These are phyloP conservation scores for Aphelenchoides besseyi DNA, from an alignment of 1,140 invertebrate genomes.

Conservation along the genomic window DNA sequence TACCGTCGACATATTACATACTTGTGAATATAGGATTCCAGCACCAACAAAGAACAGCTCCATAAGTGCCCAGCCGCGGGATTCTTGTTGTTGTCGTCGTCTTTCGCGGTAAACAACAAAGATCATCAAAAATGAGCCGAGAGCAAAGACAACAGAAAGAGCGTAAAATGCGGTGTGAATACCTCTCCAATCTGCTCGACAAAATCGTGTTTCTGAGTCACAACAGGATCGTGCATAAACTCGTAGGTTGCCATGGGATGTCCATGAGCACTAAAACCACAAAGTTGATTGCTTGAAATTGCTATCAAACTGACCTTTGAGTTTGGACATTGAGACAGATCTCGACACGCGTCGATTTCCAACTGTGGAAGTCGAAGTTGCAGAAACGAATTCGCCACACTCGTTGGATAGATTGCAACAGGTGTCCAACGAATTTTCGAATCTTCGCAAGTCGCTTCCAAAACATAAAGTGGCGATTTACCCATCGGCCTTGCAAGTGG, in stretches of 20 bases:
- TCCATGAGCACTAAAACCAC: conserved; percentile 49
- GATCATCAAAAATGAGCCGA: conserved; percentile 48
- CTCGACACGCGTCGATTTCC: conserved; percentile 31
- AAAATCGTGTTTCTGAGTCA: conserved; percentile 11
- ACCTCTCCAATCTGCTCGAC: conserved; percentile 20
- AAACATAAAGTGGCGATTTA: not conserved
- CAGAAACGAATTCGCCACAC: conserved; percentile 45
- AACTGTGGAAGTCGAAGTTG: conserved; percentile 41
- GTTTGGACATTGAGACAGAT: conserved; percentile 32
- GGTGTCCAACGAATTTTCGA: conserved; percentile 33
- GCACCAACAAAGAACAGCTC: conserved; percentile 81
- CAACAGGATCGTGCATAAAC: conserved; percentile 39
- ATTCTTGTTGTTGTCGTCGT: conserved; percentile 67
- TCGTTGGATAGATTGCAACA: conserved; percentile 41
- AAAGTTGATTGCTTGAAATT: conserved; percentile 2
- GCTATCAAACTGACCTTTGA: conserved; percentile 35
- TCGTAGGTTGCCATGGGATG: conserved; percentile 36
- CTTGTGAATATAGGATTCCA: conserved; percentile 77
- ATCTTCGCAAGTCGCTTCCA: not conserved
- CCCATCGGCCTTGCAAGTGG: conserved; percentile 25
- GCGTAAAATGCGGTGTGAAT: conserved; percentile 35
- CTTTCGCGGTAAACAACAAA: conserved; percentile 46
- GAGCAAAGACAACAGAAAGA: conserved; percentile 43
- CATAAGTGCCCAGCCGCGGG: conserved; percentile 81
- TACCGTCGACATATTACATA: conserved; percentile 67